Conservation (phyloP, 2,888 invertebrate species). For the Caenorhabditis auriculariae region DNA sequence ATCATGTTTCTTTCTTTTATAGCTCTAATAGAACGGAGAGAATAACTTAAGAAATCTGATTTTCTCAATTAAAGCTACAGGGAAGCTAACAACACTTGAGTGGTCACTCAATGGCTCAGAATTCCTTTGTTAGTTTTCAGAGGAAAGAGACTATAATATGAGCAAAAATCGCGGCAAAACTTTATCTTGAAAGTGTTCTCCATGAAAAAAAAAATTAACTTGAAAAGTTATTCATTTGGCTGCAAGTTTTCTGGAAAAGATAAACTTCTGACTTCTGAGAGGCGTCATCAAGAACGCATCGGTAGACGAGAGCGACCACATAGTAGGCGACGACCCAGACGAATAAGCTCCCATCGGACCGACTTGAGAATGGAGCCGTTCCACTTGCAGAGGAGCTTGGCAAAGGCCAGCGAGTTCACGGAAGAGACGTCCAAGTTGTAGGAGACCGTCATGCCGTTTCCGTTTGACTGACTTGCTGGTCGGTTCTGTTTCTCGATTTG, state of each 20-base stretch:
- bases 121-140: neutral
- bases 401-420: constrained; percentile 34
- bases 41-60: too few relatives aligned
- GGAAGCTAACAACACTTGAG: too few relatives aligned
- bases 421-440: constrained; percentile 54
- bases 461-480: too few relatives aligned
- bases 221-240: constrained; percentile 5
- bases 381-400: constrained; percentile 53
- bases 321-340: constrained; percentile 46
- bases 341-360: constrained; percentile 49
- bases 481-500: too few relatives aligned
- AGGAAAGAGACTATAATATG: neutral
- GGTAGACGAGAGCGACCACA: constrained; percentile 34
- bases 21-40: neutral
- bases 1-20: neutral
- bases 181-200: too few relatives aligned
- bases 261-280: neutral
- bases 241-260: neutral
- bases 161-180: too few relatives aligned
- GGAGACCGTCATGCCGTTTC: constrained; percentile 57
- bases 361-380: constrained; percentile 49
- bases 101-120: neutral
- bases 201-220: too few relatives aligned
- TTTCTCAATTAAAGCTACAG: too few relatives aligned
- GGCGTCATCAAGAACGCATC: constrained; percentile 15